Evolutionary conservation across 2,797 vertebrate genomes (phyloP), one percentile per base, ranked within the genome.

Genomic region (Phataginus tricuspis): DNA sequence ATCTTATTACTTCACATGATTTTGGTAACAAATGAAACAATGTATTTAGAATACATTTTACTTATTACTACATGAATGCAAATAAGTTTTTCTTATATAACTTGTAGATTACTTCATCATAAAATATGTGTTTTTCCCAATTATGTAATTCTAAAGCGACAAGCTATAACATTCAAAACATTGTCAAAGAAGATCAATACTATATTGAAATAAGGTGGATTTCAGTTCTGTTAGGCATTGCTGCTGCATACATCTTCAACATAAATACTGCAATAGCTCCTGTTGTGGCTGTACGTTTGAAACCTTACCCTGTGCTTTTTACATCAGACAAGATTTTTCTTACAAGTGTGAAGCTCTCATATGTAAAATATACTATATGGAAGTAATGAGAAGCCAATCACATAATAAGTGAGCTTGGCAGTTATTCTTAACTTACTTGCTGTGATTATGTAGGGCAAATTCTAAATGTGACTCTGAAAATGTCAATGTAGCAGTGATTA

Each of bases 401-500:
- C 49, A n/a, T 37, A 37, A 31, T 85, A 90, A 68, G 3, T 79
- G n/a, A 59, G n/a, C 23, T 34, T 80, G 6, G 8, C 72, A 55
- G 14, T 83, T 94, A 86, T 71, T 82, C 61, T 82, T 57, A 61
- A 77, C 34, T 89, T 86, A 66, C 53, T 63, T 34, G 34, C 29
- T 84, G 6, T 42, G 82, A 74, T 63, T 92, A 84, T 42, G 10
- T 83, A 45, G 14, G 29, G 25, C 5, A 78, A 79, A 74, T 68
- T 95, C 66, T 92, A 79, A 95, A 90, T 84, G 59, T 79, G 59
- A 72, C 34, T 75, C 51, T 90, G 25, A 53, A 83, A 90, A 51
- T 90, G 63, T 90, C 45, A 83, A 12, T 79, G 34, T 63, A 4
- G 37, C 69, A 63, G 57, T 74, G 19, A 74, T 83, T 86, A 59